These are phyloP conservation scores for Drosophila triauraria DNA, from an alignment of 1,140 invertebrate genomes.

Conservation along the genomic window DNA sequence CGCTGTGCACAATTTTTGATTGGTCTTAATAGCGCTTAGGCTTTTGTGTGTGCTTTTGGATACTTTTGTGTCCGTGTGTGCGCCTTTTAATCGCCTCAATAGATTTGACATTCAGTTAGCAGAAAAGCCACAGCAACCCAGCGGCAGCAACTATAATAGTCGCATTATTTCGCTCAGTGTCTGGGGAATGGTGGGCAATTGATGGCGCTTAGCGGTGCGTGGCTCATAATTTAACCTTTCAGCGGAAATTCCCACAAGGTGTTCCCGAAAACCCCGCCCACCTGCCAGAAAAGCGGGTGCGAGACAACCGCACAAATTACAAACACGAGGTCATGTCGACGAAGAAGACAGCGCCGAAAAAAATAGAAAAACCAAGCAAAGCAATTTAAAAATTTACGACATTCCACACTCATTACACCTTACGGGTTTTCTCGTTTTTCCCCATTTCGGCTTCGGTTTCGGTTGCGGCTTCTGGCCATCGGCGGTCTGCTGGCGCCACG, in stretches of 20 bases:
- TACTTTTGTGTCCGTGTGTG: constrained; percentile 6
- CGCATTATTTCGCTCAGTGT: constrained; percentile 32
- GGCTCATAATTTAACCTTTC: constrained; percentile 67
- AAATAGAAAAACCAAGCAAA: constrained; percentile 48
- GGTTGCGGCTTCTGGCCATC: constrained; percentile 28
- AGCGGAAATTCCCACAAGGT: constrained; percentile 73
- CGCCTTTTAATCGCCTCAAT: constrained; percentile 69
- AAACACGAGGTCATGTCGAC: constrained; percentile 21
- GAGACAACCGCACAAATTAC: constrained; percentile 63
- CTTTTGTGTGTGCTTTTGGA: constrained; percentile 16
- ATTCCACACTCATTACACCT: constrained; percentile 82
- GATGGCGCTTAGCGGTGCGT: constrained; percentile 60
- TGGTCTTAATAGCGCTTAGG: constrained; percentile 66
- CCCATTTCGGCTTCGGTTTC: constrained; percentile 8
- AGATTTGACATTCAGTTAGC: constrained; percentile 82
- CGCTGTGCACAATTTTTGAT: constrained; percentile 54
- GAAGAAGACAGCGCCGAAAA: constrained; percentile 51
- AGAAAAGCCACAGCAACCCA: constrained; percentile 28
- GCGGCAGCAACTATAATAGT: constrained; percentile 14
- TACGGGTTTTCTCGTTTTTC: constrained; percentile 43
- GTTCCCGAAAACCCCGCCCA: constrained; percentile 13
- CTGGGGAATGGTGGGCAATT: constrained; percentile 17
- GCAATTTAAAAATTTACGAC: constrained; percentile 82
- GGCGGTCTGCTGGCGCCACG: constrained; percentile 50
- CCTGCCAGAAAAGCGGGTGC: not conserved